Conservation (phyloP, 2,888 invertebrate genomes). For the Rhodophaea formosa region DNA sequence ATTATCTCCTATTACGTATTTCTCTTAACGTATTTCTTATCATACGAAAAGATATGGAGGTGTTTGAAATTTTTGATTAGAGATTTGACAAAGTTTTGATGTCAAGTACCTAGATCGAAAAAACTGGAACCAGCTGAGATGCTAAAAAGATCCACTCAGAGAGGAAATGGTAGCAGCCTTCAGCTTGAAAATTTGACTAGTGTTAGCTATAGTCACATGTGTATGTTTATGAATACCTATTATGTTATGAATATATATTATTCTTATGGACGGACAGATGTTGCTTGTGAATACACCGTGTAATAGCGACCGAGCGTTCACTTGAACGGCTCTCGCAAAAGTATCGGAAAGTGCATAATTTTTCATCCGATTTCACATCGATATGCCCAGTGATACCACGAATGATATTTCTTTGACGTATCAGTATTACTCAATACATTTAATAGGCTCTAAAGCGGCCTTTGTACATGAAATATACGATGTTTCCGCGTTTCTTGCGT, state of each 20-base stretch:
- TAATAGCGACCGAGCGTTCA: conserved; percentile 64
- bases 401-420: conserved; percentile 25
- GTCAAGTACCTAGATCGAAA: no score
- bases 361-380: conserved; percentile 77
- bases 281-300: conserved; percentile 63
- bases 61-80: no score
- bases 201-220: not conserved
- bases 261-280: not conserved
- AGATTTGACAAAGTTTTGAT: no score
- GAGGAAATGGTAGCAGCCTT: no score
- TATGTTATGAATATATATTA: no score
- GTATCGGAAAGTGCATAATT: conserved; percentile 76
- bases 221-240: no score
- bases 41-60: no score
- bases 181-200: no score
- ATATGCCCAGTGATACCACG: conserved; percentile 40
- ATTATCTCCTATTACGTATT: not conserved
- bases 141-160: no score
- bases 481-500: not conserved
- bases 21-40: no score
- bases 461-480: not conserved
- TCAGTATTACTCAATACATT: conserved; percentile 13
- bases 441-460: not conserved
- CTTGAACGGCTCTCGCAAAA: conserved; percentile 58
- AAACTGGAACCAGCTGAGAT: no score